These are phyloP conservation scores for Sesia apiformis DNA, from an alignment of 2,888 invertebrate genomes.

Conservation along the genomic window DNA sequence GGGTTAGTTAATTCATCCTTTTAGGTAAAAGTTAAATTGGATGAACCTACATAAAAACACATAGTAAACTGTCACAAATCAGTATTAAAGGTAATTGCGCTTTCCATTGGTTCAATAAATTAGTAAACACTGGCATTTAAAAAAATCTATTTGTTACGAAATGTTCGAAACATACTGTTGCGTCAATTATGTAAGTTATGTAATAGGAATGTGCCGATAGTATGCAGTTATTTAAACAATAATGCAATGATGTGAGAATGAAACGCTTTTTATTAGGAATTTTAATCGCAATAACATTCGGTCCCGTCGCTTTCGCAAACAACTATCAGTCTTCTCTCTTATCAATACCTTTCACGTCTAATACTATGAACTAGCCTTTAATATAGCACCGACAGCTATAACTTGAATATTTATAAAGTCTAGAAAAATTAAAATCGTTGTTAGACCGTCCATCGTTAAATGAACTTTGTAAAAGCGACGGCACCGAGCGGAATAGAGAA, in stretches of 20 bases:
- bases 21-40: too few relatives aligned
- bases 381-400: too few relatives aligned
- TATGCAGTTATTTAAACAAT: slow-evolving; percentile 33
- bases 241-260: slow-evolving; percentile 52
- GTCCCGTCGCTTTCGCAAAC: slow-evolving; percentile 33
- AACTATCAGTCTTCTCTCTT: neutral
- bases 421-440: neutral
- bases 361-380: too few relatives aligned
- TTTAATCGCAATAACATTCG: slow-evolving; percentile 25
- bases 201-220: slow-evolving; percentile 31
- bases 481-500: neutral
- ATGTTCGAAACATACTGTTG: slow-evolving; percentile 33
- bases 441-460: neutral
- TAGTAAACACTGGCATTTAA: neutral
- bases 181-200: slow-evolving; percentile 18
- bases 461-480: neutral
- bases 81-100: too few relatives aligned
- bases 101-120: too few relatives aligned
- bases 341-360: too few relatives aligned
- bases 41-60: too few relatives aligned
- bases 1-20: too few relatives aligned
- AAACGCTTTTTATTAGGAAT: slow-evolving; percentile 57
- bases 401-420: too few relatives aligned
- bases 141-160: neutral
- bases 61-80: too few relatives aligned